Percentiles rank a stretch among this genome's conserved stretches.
Evolutionary conservation across 2,113 vertebrate genomes (phyloP).

Genomic region (Patagioenas fasciata): DNA sequence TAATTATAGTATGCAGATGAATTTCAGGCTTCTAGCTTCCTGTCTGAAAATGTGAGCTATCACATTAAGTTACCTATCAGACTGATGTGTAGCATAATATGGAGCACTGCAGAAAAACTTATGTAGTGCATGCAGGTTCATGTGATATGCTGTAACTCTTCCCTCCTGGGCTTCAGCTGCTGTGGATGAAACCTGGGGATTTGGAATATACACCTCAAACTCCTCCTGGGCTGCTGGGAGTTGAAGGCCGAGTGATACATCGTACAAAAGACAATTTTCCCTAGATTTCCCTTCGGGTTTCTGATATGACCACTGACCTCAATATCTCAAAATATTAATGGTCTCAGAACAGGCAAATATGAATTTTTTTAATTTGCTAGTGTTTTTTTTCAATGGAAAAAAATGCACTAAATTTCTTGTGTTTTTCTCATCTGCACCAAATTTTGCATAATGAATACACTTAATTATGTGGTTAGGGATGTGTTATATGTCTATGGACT

Average conservation of each 20-base stretch:
- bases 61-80: conserved; percentile 1
- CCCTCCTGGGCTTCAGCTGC: neutral
- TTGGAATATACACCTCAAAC: neutral
- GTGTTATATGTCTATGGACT: neutral
- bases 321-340: conserved; percentile 30
- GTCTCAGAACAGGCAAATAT: neutral
- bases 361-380: conserved; percentile 36
- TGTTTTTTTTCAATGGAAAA: neutral
- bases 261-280: conserved; percentile 40
- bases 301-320: conserved; percentile 31
- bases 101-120: neutral
- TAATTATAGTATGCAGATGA: conserved; percentile 64
- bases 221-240: neutral
- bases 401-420: neutral
- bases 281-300: conserved; percentile 54
- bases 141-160: neutral
- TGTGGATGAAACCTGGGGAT: neutral
- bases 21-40: conserved; percentile 41
- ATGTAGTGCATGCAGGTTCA: neutral
- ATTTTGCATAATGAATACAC: neutral
- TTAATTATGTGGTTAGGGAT: neutral
- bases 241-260: neutral
- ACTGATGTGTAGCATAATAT: neutral
- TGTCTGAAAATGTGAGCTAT: conserved; percentile 37
- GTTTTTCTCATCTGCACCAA: neutral